A percentile compares a stretch with the other conserved stretches of the same genome.
Conservation (phyloP, 2,113 vertebrate genomes). For the Enhydra lutris region DNA sequence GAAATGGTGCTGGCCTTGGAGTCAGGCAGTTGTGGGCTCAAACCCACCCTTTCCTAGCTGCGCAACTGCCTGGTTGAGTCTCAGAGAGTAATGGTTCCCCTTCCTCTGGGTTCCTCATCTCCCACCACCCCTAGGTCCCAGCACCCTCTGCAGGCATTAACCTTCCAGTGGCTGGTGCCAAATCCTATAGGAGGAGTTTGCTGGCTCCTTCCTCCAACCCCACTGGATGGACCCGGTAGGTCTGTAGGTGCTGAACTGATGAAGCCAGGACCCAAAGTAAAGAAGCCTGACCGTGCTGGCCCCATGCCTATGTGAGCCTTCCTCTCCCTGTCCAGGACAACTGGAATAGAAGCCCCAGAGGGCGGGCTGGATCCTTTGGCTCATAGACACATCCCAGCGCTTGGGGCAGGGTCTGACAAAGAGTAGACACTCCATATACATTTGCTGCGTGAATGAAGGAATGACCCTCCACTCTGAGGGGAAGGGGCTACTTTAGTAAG, state of each 20-base stretch:
- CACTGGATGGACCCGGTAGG: background rate
- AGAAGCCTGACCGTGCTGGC: background rate
- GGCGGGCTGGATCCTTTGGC: no score
- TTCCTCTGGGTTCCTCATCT: background rate
- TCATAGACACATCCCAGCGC: no score
- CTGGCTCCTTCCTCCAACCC: no score
- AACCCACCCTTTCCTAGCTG: background rate
- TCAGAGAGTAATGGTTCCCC: background rate
- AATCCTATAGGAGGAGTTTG: background rate
- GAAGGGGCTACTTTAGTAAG: background rate
- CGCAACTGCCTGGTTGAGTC: background rate
- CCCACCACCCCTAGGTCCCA: background rate
- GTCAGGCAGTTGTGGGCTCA: background rate
- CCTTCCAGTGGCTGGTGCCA: background rate
- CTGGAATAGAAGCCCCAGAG: fast-evolving
- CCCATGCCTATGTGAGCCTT: fast-evolving
- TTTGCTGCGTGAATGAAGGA: background rate
- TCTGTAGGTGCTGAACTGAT: background rate
- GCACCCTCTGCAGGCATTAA: background rate
- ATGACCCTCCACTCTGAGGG: background rate
- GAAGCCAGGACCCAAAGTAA: background rate
- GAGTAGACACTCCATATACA: fast-evolving
- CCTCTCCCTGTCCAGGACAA: background rate
- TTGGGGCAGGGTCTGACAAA: background rate
- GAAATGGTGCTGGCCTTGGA: no score